Conservation (phyloP, 53 echinoderm and acorn worm genomes). For the Antedon mediterranea region DNA sequence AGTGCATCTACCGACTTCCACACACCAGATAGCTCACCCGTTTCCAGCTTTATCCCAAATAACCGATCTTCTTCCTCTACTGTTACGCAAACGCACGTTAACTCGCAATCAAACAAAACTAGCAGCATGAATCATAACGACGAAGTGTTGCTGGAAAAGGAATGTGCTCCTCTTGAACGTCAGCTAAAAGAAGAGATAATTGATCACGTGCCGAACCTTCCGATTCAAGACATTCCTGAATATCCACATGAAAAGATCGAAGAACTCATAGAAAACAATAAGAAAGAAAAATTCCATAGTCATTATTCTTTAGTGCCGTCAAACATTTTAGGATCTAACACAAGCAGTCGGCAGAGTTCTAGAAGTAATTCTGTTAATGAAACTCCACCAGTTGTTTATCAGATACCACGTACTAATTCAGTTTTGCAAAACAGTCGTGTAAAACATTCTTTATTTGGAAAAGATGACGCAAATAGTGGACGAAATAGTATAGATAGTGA, state of each 20-base stretch:
- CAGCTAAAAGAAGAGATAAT: conserved; percentile 6
- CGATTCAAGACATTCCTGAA: conserved; percentile 41
- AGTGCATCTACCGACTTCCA: conserved; percentile 32
- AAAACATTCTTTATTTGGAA: background rate
- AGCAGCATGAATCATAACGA: background rate
- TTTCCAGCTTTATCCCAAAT: background rate
- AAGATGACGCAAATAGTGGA: background rate
- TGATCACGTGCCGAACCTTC: conserved; percentile 3
- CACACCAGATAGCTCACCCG: conserved; percentile 11
- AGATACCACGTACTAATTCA: background rate
- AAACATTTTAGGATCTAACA: background rate
- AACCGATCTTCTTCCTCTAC: background rate
- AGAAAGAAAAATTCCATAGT: conserved; percentile 3
- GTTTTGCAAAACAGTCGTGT: background rate
- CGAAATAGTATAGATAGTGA: background rate
- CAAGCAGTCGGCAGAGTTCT: background rate
- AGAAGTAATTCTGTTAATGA: background rate
- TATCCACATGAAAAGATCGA: conserved; percentile 63
- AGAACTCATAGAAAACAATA: conserved; percentile 36
- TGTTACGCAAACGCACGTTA: conserved; percentile 4
- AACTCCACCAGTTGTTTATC: background rate
- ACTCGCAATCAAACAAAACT: background rate
- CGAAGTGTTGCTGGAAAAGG: background rate
- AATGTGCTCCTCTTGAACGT: background rate
- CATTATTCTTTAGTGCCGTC: background rate